phyloP scores from a whole-genome alignment of 2,113 vertebrate genomes.

The Apodemus speciosus region DNA sequence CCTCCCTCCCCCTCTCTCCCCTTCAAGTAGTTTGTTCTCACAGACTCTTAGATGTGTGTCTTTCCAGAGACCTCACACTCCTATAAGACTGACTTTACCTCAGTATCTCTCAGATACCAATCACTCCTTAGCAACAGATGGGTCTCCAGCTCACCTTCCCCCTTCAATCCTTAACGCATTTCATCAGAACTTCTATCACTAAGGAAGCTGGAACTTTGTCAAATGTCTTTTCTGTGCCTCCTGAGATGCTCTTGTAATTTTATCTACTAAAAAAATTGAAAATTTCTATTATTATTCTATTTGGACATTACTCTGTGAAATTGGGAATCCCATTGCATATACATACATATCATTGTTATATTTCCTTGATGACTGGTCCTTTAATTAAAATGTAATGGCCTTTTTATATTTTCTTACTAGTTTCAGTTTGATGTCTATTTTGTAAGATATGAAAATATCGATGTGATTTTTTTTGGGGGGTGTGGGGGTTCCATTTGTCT shows the following conservation, averaged over 20 bases:
- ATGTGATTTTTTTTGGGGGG: not conserved
- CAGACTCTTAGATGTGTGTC: not conserved
- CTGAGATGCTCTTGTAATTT: not conserved
- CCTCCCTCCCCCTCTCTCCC: no score
- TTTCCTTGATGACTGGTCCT: not conserved
- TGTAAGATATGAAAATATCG: not conserved
- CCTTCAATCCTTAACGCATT: not conserved
- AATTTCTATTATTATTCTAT: not conserved
- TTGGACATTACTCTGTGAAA: not conserved
- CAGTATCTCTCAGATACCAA: not conserved
- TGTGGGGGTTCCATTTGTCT: not conserved
- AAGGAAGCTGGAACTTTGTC: not conserved
- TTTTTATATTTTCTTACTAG: not conserved
- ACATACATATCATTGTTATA: not conserved
- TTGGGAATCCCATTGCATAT: not conserved
- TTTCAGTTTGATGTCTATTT: not conserved
- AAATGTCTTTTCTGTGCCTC: not conserved
- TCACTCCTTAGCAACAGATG: not conserved
- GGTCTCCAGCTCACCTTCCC: not conserved
- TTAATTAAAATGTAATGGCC: not conserved
- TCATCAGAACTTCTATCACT: not conserved
- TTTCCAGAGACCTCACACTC: not conserved
- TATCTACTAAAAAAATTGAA: not conserved
- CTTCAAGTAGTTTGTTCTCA: not conserved
- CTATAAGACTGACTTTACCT: not conserved